These are phyloP conservation scores for Aythya fuligula DNA, from an alignment of 2,797 vertebrate genomes.

Conservation along the genomic window DNA sequence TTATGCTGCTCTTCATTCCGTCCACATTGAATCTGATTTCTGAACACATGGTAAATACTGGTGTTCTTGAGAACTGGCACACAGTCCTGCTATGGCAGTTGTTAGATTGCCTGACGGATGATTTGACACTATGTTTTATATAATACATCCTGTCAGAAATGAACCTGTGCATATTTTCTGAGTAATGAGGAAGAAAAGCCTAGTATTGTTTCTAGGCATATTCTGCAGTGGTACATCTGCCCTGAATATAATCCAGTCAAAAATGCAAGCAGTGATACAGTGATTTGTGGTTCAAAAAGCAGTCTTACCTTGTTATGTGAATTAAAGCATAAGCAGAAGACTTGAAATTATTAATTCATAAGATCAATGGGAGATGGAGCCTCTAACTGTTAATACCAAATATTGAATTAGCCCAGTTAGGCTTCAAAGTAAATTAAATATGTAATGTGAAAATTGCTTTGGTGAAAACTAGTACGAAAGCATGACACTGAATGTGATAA, in stretches of 20 bases:
- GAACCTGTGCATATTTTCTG: neutral
- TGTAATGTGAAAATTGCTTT: neutral
- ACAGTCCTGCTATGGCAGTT: neutral
- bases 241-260: neutral
- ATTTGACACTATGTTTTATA: neutral
- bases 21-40: neutral
- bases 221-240: neutral
- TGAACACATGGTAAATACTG: neutral
- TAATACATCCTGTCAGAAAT: neutral
- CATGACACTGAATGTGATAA: neutral
- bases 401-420: neutral
- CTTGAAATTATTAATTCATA: conserved; percentile 43
- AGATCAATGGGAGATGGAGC: neutral
- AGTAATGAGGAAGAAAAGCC: neutral
- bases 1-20: neutral
- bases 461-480: conserved; percentile 19
- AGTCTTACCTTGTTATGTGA: neutral
- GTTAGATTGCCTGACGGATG: neutral
- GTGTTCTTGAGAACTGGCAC: neutral
- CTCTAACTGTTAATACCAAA: conserved; percentile 37
- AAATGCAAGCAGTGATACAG: neutral
- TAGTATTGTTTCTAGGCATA: neutral
- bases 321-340: neutral
- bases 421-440: conserved; percentile 29
- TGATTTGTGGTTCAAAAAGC: conserved; percentile 13